Evolutionary conservation across 2,113 vertebrate species (phyloP).

Genomic region (Mixornis gularis): DNA sequence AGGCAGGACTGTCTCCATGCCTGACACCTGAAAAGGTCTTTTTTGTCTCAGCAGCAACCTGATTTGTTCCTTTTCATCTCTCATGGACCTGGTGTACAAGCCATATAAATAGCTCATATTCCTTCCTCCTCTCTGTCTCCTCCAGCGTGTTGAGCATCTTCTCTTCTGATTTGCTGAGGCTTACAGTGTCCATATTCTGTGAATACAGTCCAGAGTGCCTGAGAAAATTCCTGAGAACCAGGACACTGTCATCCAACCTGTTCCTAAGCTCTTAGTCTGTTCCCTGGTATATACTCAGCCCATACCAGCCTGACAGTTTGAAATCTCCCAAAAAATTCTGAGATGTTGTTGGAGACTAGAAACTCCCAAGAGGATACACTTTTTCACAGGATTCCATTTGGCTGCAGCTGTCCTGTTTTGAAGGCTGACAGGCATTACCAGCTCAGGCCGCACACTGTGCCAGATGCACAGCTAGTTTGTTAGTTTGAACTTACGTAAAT

Average conservation of each 20-base stretch:
- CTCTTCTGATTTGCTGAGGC: background rate
- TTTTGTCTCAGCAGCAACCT: background rate
- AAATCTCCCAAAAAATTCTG: background rate
- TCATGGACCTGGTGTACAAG: background rate
- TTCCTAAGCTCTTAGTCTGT: background rate
- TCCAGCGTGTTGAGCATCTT: background rate
- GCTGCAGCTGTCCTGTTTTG: background rate
- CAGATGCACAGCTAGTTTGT: background rate
- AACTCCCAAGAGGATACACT: background rate
- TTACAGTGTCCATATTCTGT: background rate
- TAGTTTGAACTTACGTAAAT: background rate
- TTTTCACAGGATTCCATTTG: background rate
- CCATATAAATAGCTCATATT: background rate
- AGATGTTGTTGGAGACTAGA: background rate
- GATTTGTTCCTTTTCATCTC: background rate
- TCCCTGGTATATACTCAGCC: background rate
- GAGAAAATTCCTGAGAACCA: background rate
- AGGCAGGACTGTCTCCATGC: background rate
- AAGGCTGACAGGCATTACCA: background rate
- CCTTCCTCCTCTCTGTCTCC: background rate
- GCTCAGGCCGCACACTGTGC: background rate
- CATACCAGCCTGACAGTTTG: background rate
- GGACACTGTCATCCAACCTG: background rate
- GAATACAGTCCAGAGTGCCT: background rate
- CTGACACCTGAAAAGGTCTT: background rate